A percentile compares a stretch with the other conserved stretches of the same genome.
Conservation (phyloP, 2,113 vertebrate genomes). For the Peucedramus taeniatus region DNA sequence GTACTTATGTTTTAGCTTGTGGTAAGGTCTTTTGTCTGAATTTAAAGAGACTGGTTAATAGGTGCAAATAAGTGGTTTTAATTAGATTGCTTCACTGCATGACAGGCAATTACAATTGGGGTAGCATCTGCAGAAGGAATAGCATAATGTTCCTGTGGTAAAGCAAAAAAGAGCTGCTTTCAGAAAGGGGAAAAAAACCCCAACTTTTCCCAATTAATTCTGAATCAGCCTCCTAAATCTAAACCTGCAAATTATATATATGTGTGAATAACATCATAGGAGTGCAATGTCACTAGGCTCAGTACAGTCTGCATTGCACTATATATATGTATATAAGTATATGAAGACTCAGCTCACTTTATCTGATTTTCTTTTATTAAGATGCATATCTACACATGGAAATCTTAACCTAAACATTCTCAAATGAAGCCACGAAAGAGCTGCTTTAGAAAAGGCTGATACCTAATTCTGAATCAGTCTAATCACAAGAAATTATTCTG, state of each 20-base stretch:
- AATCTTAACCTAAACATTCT: neutral
- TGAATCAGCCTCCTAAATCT: neutral
- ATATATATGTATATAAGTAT: neutral
- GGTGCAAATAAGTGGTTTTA: conserved; percentile 38
- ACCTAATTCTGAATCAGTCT: neutral
- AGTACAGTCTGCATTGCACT: neutral
- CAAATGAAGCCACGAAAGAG: neutral
- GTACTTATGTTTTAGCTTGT: neutral
- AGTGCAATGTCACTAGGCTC: neutral
- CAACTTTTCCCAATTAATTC: neutral
- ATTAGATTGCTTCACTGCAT: neutral
- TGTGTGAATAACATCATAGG: neutral
- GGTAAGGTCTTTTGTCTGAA: conserved; percentile 25
- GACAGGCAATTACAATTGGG: conserved; percentile 13
- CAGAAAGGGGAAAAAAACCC: neutral
- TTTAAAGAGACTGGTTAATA: conserved; percentile 35
- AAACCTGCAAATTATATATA: neutral
- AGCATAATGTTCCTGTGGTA: neutral
- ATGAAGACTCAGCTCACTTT: neutral
- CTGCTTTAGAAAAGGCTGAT: neutral
- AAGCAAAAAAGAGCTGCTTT: neutral
- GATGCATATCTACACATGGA: neutral
- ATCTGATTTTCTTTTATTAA: neutral
- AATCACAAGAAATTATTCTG: neutral
- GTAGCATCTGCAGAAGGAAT: neutral